These are phyloP conservation scores for Prunella himalayana DNA, from an alignment of 2,113 vertebrate species.

Conservation along the genomic window DNA sequence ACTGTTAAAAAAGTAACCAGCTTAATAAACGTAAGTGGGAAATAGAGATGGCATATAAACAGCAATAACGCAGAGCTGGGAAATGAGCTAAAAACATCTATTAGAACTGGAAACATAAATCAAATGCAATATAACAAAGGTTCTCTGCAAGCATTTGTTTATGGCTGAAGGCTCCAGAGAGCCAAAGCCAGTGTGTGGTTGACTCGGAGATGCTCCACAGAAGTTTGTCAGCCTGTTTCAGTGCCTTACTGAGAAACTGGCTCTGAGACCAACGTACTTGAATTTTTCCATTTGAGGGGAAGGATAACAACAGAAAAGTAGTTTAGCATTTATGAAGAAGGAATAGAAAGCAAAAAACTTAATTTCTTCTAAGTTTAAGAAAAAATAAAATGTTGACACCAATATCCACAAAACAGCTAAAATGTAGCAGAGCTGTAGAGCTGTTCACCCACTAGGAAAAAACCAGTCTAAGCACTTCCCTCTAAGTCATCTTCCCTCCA, in stretches of 20 bases:
- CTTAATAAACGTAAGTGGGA: background rate
- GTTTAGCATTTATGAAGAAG: background rate
- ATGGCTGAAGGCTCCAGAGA: background rate
- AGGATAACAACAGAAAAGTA: background rate
- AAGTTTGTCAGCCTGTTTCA: background rate
- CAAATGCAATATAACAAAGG: background rate
- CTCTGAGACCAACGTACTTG: background rate
- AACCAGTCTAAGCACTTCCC: background rate
- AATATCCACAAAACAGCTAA: background rate
- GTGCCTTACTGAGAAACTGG: background rate
- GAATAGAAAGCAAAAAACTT: background rate
- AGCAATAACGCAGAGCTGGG: background rate
- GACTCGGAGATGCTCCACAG: background rate
- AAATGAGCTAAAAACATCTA: constrained; percentile 20
- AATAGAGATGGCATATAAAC: background rate
- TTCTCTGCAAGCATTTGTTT: constrained; percentile 26
- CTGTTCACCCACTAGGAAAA: background rate
- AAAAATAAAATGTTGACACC: background rate
- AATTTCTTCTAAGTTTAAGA: background rate
- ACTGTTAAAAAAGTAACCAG: background rate
- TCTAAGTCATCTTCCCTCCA: background rate
- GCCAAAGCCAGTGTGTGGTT: background rate
- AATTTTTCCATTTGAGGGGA: background rate
- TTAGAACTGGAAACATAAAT: constrained; percentile 46
- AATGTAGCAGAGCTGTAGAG: background rate